Evolutionary conservation across 2,113 vertebrate genomes (phyloP).

Genomic region (Neogale vison): DNA sequence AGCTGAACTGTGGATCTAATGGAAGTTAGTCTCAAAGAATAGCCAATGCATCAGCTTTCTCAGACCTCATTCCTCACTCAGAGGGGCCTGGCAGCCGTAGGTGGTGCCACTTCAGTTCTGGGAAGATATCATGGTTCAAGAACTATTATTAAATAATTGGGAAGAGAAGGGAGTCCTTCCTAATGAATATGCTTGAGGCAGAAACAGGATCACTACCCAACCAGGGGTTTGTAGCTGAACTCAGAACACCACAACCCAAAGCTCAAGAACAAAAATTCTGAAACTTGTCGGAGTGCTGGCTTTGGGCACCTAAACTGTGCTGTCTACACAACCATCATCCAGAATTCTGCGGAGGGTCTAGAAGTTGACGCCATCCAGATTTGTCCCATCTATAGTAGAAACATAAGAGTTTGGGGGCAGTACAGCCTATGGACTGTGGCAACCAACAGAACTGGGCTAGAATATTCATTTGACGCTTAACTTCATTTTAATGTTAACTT

Average conservation of each 20-base stretch:
- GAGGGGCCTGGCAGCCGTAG: background rate
- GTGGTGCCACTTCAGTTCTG: background rate
- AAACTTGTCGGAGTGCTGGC: background rate
- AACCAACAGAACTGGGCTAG: background rate
- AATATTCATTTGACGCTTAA: background rate
- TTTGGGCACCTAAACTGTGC: background rate
- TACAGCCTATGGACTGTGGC: background rate
- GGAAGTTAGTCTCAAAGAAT: background rate
- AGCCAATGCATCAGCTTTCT: background rate
- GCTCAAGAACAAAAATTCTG: background rate
- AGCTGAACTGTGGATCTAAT: background rate
- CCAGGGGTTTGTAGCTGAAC: background rate
- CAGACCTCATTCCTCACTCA: background rate
- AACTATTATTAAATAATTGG: background rate
- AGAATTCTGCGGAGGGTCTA: background rate
- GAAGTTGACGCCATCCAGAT: background rate
- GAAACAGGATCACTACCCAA: background rate
- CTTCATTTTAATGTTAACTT: background rate
- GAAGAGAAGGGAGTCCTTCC: background rate
- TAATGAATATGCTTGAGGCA: background rate
- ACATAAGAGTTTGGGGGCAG: background rate
- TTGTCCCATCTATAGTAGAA: background rate
- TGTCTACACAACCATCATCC: background rate
- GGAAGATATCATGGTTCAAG: background rate
- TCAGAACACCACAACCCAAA: background rate